Conservation (phyloP, 2,888 invertebrate species). For the Caenorhabditis panamensis region DNA sequence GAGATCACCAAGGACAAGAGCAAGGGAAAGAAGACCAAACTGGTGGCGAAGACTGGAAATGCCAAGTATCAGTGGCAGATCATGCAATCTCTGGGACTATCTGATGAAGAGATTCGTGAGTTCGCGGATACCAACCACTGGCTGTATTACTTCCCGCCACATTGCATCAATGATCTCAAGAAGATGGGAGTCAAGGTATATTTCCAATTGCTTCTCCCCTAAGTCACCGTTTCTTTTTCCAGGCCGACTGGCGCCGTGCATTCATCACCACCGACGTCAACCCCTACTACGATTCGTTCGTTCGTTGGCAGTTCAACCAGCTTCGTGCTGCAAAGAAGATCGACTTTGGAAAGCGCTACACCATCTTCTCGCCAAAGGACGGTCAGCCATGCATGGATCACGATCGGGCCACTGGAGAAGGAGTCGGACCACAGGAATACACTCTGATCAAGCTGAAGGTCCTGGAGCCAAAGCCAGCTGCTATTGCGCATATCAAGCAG, state of each 20-base stretch:
- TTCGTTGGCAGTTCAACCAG: slow-evolving; percentile 95
- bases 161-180: slow-evolving; percentile 90
- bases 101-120: slow-evolving; percentile 91
- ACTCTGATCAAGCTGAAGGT: slow-evolving; percentile 91
- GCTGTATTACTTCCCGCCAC: slow-evolving; percentile 97
- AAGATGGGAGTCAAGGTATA: slow-evolving; percentile 91
- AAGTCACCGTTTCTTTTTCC: slow-evolving; percentile 68
- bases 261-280: slow-evolving; percentile 99
- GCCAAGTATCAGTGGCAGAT: slow-evolving; percentile 99
- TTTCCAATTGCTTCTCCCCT: not conserved
- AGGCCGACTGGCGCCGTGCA: slow-evolving; percentile 98
- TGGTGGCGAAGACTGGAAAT: slow-evolving; percentile 90
- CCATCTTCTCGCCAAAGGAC: slow-evolving; percentile 95
- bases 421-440: slow-evolving; percentile 98
- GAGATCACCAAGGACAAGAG: slow-evolving; percentile 88
- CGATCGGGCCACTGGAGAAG: slow-evolving; percentile 95
- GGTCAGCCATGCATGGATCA: slow-evolving; percentile 99
- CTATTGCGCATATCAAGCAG: slow-evolving; percentile 83
- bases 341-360: slow-evolving; percentile 94
- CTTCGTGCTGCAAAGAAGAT: slow-evolving; percentile 91
- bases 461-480: slow-evolving; percentile 86
- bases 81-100: slow-evolving; percentile 93
- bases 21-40: slow-evolving; percentile 95
- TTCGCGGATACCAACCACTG: slow-evolving; percentile 94
- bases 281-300: slow-evolving; percentile 97